phyloP scores from a whole-genome alignment of 2,888 invertebrate species.

The Chymomyza amoena region DNA sequence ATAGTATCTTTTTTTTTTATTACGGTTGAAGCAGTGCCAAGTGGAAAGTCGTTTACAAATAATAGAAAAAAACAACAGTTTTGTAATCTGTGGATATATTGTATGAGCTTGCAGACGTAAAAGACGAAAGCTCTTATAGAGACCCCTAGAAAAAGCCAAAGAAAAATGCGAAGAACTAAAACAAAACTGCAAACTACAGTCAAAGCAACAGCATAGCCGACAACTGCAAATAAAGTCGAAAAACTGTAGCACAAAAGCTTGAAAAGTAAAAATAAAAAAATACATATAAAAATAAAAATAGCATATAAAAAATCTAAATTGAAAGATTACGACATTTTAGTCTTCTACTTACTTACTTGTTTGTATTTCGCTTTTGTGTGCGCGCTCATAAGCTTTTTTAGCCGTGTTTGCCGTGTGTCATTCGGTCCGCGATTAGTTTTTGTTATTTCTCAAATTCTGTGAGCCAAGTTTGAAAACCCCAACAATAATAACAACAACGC shows the following conservation, averaged over 20 bases:
- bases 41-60: conserved; percentile 14
- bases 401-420: conserved; percentile 12
- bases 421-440: conserved; percentile 39
- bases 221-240: conserved; percentile 13
- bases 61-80: conserved; percentile 29
- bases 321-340: conserved; percentile 64
- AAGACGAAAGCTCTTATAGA: conserved; percentile 42
- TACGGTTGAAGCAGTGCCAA: not conserved
- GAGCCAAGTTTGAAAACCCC: conserved; percentile 59
- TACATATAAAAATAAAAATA: not conserved
- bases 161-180: conserved; percentile 22
- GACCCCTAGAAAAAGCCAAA: conserved; percentile 12
- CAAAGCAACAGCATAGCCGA: not conserved
- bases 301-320: conserved; percentile 37
- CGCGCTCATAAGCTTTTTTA: conserved; percentile 23
- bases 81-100: conserved; percentile 43
- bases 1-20: not conserved
- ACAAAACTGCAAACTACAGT: conserved; percentile 36
- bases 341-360: conserved; percentile 30
- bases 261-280: conserved; percentile 33
- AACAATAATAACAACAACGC: conserved; percentile 43
- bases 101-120: conserved; percentile 3
- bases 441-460: conserved; percentile 59
- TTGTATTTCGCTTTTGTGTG: conserved; percentile 22
- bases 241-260: conserved; percentile 59